These are phyloP conservation scores for Otis tarda DNA, from an alignment of 2,113 vertebrate species.

Conservation along the genomic window DNA sequence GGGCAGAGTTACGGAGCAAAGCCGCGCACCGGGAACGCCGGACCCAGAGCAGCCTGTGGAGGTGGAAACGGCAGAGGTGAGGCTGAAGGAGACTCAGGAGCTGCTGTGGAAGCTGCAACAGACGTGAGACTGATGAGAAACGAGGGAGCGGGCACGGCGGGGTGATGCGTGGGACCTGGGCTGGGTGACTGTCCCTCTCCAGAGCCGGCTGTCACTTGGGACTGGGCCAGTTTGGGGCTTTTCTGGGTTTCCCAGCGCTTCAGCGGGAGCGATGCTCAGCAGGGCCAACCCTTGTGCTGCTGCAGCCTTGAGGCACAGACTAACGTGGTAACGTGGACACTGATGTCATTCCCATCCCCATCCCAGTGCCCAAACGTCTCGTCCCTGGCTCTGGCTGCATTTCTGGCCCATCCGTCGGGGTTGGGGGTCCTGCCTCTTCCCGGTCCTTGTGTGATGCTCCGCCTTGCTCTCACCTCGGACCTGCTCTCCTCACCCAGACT, in stretches of 20 bases:
- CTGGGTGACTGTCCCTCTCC: neutral
- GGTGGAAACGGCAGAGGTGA: neutral
- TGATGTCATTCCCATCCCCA: fast-evolving
- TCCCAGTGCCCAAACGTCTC: fast-evolving
- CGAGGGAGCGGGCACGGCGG: fast-evolving
- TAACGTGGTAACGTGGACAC: fast-evolving
- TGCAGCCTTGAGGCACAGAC: neutral
- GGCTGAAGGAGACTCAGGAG: neutral
- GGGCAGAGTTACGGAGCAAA: neutral
- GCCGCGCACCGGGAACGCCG: fast-evolving
- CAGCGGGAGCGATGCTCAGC: neutral
- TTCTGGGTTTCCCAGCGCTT: neutral
- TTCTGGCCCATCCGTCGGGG: neutral
- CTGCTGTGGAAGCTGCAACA: neutral
- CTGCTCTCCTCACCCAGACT: neutral
- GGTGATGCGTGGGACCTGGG: neutral
- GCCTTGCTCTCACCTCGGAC: neutral
- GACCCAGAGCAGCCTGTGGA: neutral
- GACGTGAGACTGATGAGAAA: neutral
- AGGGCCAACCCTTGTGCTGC: neutral
- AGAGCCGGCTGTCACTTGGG: neutral
- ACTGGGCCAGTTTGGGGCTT: neutral
- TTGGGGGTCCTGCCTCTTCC: neutral
- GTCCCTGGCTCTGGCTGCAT: neutral
- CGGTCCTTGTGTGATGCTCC: fast-evolving